phyloP scores from a whole-genome alignment of 2,888 invertebrate genomes.

The Plagodis pulveraria region DNA sequence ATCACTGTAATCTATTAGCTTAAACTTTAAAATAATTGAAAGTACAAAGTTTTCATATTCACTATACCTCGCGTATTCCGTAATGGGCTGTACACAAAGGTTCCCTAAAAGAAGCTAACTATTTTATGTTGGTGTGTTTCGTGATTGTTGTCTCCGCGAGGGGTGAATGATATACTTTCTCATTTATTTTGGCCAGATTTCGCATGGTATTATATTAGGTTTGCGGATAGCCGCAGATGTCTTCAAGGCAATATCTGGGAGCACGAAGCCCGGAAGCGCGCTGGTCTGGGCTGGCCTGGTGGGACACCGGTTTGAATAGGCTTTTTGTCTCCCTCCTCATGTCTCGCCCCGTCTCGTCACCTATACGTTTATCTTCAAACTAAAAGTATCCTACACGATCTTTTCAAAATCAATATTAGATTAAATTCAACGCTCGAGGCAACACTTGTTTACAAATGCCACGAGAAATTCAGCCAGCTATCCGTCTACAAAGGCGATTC shows the following conservation, averaged over 20 bases:
- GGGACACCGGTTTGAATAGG: constrained; percentile 58
- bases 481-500: too few species aligned
- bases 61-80: constrained; percentile 26
- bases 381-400: neutral
- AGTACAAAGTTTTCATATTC: constrained; percentile 24
- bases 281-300: constrained; percentile 23
- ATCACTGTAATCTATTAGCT: too few species aligned
- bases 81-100: constrained; percentile 31
- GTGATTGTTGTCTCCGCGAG: constrained; percentile 32
- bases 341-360: constrained; percentile 12
- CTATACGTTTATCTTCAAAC: constrained; percentile 20
- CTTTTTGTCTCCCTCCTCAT: constrained; percentile 30
- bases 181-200: constrained; percentile 73
- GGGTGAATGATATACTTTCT: constrained; percentile 34
- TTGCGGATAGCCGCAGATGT: constrained; percentile 72
- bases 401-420: too few species aligned
- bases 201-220: constrained; percentile 76
- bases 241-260: constrained; percentile 60
- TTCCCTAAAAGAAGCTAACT: constrained; percentile 33
- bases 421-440: too few species aligned
- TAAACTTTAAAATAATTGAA: too few species aligned
- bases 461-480: too few species aligned
- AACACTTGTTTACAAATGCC: too few species aligned
- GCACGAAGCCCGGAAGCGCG: constrained; percentile 43
- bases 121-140: constrained; percentile 32